Base-by-base conservation (phyloP, 2,888 invertebrate species). In the Cancer borealis region DNA sequence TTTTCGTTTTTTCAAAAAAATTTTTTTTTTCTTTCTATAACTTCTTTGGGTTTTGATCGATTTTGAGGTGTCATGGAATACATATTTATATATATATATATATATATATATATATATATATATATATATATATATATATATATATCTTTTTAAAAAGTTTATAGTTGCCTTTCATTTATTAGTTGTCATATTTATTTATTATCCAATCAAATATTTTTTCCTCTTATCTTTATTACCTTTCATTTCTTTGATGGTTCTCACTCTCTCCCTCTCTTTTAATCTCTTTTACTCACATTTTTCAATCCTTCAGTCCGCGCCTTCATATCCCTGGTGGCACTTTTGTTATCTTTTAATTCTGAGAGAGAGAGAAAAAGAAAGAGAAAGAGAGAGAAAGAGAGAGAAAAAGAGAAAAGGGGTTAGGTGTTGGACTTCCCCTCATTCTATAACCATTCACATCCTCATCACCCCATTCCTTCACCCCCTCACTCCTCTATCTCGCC, bases 281-380 rank as follows among this genome's bases (percentile, higher is more conserved):
- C 66, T n/a, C 66, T 66, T 66, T 66, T 66, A n/a, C 66, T n/a
- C 4, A 6, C 66, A 66, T 66, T 66, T 66, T 66, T n/a, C 39
- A 39, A 39, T 39, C 39, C 39, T 39, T 39, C 39, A 39, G 39
- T 39, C 39, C 39, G 39, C 39, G 39, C 39, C 39, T 39, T 39
- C 39, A 39, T 39, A 8, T 14, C 54, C 54, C 54, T 54, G 54
- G 54, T 14, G 54, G 54, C 1, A 54, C 54, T 54, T 54, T 54
- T 54, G 54, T 54, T 54, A 54, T 54, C 54, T 54, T 12, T 54
- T 54, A 54, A 66, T 21, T n/a, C n/a, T n/a, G 66, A 66, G n/a
- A 66, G 66, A 66, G 66, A 66, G 66, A 66, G 66, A 66, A n/a
- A 66, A n/a, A 66, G 66, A 66, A n/a, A 66, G 66, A 66, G 66